Evolutionary conservation across 1,140 invertebrate genomes (phyloP).

Genomic region (Meteorus sp.): DNA sequence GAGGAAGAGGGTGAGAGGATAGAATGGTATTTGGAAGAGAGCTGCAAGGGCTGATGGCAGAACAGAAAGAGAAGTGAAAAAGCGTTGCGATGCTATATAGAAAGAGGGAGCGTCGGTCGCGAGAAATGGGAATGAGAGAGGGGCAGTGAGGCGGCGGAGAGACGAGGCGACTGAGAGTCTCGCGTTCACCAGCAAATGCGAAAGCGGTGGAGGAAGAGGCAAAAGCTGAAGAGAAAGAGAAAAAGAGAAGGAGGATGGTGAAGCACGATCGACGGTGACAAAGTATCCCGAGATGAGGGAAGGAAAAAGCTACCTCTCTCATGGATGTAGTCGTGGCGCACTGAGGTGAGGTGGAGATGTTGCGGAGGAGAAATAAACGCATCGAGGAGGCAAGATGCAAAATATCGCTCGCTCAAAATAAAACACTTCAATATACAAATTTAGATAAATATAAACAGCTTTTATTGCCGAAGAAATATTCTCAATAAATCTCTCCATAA

Average conservation of each 20-base stretch:
- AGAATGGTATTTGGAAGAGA: neutral
- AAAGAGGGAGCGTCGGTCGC: conserved; percentile 1
- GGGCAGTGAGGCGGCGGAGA: conserved; percentile 7
- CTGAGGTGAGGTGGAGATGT: neutral
- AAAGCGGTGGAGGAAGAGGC: neutral
- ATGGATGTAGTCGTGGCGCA: neutral
- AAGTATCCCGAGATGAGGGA: conserved; percentile 26
- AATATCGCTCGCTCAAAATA: neutral
- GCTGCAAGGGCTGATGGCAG: conserved; percentile 6
- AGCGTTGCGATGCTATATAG: neutral
- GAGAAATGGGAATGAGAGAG: conserved; percentile 15
- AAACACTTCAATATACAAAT: neutral
- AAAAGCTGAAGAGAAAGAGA: too few species aligned
- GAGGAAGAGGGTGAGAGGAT: conserved; percentile 20
- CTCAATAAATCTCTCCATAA: too few species aligned
- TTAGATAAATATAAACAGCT: too few species aligned
- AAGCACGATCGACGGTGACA: conserved; percentile 30
- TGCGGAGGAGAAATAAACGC: conserved; percentile 1
- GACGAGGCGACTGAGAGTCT: conserved; percentile 25
- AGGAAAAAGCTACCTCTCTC: conserved; percentile 26
- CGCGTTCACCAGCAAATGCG: conserved; percentile 10
- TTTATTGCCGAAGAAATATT: too few species aligned
- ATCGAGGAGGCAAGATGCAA: neutral
- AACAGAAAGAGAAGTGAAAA: conserved; percentile 22
- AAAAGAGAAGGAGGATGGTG: conserved; percentile 14